Percentiles rank a stretch among this genome's conserved stretches.
phyloP scores from a whole-genome alignment of 2,888 invertebrate species.

The Himalopsyche tibetana region DNA sequence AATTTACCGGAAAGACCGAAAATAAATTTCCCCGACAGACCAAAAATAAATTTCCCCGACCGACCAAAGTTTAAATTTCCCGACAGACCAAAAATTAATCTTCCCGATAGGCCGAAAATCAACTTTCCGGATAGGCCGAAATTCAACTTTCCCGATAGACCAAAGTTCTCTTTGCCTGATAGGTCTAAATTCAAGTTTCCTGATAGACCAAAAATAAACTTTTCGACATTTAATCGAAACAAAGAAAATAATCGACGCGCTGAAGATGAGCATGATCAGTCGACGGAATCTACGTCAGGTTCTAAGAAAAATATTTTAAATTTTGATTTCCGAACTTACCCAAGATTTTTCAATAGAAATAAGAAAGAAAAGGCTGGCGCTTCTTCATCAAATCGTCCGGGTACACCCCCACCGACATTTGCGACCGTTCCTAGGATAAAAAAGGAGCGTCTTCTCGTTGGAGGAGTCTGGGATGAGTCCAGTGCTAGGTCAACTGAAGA shows the following conservation, averaged over 20 bases:
- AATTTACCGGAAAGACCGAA: constrained; percentile 78
- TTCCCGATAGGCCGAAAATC: constrained; percentile 80
- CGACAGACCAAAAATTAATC: constrained; percentile 77
- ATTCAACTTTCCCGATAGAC: constrained; percentile 76
- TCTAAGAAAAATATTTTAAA: constrained; percentile 80
- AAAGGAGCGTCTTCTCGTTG: constrained; percentile 66
- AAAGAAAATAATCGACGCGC: constrained; percentile 72
- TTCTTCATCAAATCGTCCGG: constrained; percentile 77
- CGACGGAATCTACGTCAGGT: constrained; percentile 76
- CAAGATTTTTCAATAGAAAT: constrained; percentile 79
- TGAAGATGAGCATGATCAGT: constrained; percentile 72
- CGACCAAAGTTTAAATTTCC: constrained; percentile 76
- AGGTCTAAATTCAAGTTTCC: constrained; percentile 81
- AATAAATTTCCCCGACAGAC: constrained; percentile 72
- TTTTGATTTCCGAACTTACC: constrained; percentile 87
- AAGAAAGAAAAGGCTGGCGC: constrained; percentile 74
- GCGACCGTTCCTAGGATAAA: constrained; percentile 81
- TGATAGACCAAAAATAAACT: constrained; percentile 79
- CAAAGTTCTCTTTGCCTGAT: constrained; percentile 77
- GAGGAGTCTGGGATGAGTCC: constrained; percentile 60
- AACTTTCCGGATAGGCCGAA: constrained; percentile 81
- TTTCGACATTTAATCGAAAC: constrained; percentile 80
- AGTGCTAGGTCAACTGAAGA: constrained; percentile 76
- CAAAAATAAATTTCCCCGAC: constrained; percentile 73
- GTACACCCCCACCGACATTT: constrained; percentile 81